Conservation (phyloP, 1,140 invertebrate genomes). For the Diachasma alloeum region DNA sequence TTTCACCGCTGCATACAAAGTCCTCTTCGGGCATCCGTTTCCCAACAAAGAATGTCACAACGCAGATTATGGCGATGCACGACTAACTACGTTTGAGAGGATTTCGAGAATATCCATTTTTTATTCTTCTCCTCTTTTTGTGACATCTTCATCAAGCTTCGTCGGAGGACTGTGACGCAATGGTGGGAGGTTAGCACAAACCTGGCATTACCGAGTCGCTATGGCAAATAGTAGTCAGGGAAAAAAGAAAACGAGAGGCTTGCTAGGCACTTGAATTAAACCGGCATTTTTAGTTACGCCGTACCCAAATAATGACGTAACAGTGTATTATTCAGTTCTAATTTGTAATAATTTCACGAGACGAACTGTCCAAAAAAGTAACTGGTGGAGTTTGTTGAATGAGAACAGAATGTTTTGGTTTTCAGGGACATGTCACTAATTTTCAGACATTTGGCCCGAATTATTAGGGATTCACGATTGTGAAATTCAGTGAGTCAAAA, state of each 20-base stretch:
- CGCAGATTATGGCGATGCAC: not conserved
- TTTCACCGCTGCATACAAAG: not conserved
- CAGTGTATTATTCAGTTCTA: not conserved
- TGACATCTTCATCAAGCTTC: not conserved
- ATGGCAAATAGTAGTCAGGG: not conserved
- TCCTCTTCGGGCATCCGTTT: not conserved
- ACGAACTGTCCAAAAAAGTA: no score
- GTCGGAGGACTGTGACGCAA: constrained; percentile 19
- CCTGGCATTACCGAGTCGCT: constrained; percentile 12
- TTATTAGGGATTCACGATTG: no score
- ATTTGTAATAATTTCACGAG: no score
- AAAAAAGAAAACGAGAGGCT: not conserved
- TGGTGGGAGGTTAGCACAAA: constrained; percentile 14
- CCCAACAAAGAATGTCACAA: not conserved
- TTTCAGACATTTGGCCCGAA: no score
- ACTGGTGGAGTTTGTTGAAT: no score
- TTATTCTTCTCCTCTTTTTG: not conserved
- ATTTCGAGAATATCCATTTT: not conserved
- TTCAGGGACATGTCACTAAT: no score
- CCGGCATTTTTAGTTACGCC: not conserved
- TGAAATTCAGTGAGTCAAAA: no score
- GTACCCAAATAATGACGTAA: not conserved
- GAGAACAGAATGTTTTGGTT: no score
- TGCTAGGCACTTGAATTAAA: not conserved
- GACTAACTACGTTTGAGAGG: not conserved